Evolutionary conservation across 1,140 invertebrate genomes (phyloP), one percentile per base, ranked within the genome.

Genomic region (Lordiphosa mommai): DNA sequence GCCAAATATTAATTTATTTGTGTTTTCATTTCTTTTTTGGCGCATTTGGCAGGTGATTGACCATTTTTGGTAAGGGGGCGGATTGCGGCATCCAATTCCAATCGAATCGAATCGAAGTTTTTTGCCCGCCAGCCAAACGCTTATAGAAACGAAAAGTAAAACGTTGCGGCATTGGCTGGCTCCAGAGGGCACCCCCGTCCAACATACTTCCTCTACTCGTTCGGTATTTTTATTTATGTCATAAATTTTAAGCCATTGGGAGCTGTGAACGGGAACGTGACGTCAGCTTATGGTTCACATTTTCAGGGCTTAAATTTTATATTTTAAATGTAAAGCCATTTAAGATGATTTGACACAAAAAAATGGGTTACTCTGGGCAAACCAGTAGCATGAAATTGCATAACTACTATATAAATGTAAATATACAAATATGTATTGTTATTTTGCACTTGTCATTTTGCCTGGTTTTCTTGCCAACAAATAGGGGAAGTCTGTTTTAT

Each of bases 1-100:
- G 76, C 76, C 76, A 82, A 82, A 82, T 82, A 82, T 82, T 82
- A 82, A 82, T 82, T 82, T 84, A 82, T 82, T 82, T 82, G 76
- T 82, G 76, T 82, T 82, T 82, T 82, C 77, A 72, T 82, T 82
- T 72, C 76, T 72, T 61, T 29, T 63, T n/a, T n/a, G n/a, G 56
- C 57, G 52, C 55, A 67, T 63, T 63, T 79, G 58, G 50, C 67
- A 76, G 76, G 76, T 82, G 77, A 82, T 29, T 59, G 30, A 53
- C 44, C 47, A 55, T 61, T 27, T 27, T 23, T 12, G 20, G 9
- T 27, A 27, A 32, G 23, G 12, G 23, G 10, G 44, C n/a, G 23
- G 43, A 13, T 46, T 29, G 23, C 17, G 17, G 43, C 29, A 47
- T 47, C 44, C 44, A 30, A 47, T 47, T 30, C 30, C 29, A 47